phyloP scores from a whole-genome alignment of 1,140 invertebrate genomes.

The Pantala flavescens region DNA sequence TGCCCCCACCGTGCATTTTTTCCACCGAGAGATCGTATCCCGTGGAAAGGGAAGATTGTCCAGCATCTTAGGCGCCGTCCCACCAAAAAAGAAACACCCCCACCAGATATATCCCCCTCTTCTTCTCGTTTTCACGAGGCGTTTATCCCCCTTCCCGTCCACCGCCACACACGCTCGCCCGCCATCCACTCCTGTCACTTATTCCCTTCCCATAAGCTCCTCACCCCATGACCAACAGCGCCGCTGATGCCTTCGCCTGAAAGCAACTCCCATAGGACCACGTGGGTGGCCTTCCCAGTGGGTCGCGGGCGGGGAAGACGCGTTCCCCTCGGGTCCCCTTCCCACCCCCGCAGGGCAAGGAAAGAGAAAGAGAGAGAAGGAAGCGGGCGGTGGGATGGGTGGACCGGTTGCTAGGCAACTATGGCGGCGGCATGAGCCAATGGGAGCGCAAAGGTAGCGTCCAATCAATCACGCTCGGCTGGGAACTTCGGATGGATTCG shows the following conservation, averaged over 20 bases:
- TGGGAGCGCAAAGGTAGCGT: not conserved
- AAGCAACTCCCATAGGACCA: not conserved
- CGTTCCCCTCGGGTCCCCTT: not conserved
- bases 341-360: not conserved
- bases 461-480: not conserved
- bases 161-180: not conserved
- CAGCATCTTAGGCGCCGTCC: too few species aligned
- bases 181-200: conserved; percentile 2
- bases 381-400: not conserved
- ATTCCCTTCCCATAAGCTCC: not conserved
- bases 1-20: too few species aligned
- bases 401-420: conserved; percentile 2
- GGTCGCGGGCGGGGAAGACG: not conserved
- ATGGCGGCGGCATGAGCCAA: conserved; percentile 6
- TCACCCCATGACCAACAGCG: not conserved
- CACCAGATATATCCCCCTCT: not conserved
- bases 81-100: too few species aligned
- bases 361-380: too few species aligned
- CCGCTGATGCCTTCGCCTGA: not conserved
- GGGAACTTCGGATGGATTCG: not conserved
- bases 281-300: not conserved
- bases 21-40: too few species aligned
- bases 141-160: not conserved
- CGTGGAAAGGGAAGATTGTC: too few species aligned
- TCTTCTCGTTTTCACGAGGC: not conserved